A percentile compares a stretch with the other conserved stretches of the same genome.
Conservation (phyloP, 2,797 vertebrate species). For the Sus cebifrons region DNA sequence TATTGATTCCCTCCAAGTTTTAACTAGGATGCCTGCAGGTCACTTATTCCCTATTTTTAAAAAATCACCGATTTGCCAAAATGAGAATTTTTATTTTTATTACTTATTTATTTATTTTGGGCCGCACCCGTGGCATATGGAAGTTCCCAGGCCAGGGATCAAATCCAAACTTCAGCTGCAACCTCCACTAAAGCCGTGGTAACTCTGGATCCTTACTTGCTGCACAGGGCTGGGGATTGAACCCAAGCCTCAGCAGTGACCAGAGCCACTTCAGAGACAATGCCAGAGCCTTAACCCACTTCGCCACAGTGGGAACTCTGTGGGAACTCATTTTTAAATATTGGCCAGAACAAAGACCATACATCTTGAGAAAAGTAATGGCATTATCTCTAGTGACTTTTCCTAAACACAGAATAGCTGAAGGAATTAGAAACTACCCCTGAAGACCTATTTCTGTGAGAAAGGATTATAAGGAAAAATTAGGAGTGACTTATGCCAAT, state of each 20-base stretch:
- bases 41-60: not conserved
- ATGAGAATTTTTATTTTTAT: not conserved
- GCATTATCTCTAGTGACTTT: not conserved
- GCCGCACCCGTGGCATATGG: too few species aligned
- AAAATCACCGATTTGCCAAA: not conserved
- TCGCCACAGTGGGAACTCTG: too few species aligned
- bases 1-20: not conserved
- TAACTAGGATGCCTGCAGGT: not conserved
- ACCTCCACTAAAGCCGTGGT: too few species aligned
- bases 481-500: not conserved
- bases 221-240: too few species aligned
- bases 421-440: not conserved
- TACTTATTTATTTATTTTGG: too few species aligned
- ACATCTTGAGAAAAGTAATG: not conserved
- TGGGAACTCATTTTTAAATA: not conserved
- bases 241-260: too few species aligned
- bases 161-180: too few species aligned
- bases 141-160: too few species aligned
- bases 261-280: too few species aligned
- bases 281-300: too few species aligned
- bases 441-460: not conserved
- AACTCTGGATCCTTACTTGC: too few species aligned
- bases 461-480: not conserved
- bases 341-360: not conserved
- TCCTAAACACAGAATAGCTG: not conserved